These are phyloP conservation scores for Herpailurus yagouaroundi DNA, from an alignment of 2,113 vertebrate species.

Conservation along the genomic window DNA sequence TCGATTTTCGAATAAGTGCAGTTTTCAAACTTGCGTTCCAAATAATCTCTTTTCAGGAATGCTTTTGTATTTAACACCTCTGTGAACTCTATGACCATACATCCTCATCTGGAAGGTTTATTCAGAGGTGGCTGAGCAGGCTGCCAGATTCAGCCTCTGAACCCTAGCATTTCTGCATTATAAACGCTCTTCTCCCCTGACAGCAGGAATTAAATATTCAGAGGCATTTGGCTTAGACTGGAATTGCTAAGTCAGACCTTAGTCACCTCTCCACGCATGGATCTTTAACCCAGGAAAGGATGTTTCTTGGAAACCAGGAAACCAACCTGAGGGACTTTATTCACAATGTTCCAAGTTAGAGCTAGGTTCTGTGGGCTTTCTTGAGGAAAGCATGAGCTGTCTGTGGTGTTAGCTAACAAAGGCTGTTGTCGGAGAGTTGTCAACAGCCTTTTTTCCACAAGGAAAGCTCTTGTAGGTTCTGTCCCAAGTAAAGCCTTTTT, in stretches of 20 bases:
- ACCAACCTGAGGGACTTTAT: slow-evolving; percentile 51
- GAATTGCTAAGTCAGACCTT: neutral
- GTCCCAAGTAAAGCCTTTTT: neutral
- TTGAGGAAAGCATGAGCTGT: neutral
- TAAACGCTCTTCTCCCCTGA: slow-evolving; percentile 71
- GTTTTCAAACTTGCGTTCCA: slow-evolving; percentile 65
- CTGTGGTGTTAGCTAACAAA: neutral
- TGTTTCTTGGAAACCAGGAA: slow-evolving; percentile 32
- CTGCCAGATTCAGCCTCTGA: slow-evolving; percentile 71
- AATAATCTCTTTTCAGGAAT: slow-evolving; percentile 68
- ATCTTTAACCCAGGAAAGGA: slow-evolving; percentile 40
- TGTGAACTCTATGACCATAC: slow-evolving; percentile 71
- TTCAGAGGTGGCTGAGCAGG: slow-evolving; percentile 68
- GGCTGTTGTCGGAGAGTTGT: neutral
- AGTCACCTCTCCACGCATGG: slow-evolving; percentile 43
- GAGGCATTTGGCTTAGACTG: slow-evolving; percentile 72
- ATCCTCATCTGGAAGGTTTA: slow-evolving; percentile 82
- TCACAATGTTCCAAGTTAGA: neutral
- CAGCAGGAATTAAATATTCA: slow-evolving; percentile 70
- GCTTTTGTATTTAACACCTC: slow-evolving; percentile 85
- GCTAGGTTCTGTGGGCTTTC: slow-evolving; percentile 5
- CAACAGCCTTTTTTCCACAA: neutral
- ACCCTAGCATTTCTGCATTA: slow-evolving; percentile 71
- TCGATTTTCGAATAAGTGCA: slow-evolving; percentile 49
- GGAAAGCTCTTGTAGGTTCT: neutral